A percentile compares a stretch with the other conserved stretches of the same genome.
These are phyloP conservation scores for Sphaeridia pumilis DNA, from an alignment of 2,888 invertebrate species.

Conservation along the genomic window DNA sequence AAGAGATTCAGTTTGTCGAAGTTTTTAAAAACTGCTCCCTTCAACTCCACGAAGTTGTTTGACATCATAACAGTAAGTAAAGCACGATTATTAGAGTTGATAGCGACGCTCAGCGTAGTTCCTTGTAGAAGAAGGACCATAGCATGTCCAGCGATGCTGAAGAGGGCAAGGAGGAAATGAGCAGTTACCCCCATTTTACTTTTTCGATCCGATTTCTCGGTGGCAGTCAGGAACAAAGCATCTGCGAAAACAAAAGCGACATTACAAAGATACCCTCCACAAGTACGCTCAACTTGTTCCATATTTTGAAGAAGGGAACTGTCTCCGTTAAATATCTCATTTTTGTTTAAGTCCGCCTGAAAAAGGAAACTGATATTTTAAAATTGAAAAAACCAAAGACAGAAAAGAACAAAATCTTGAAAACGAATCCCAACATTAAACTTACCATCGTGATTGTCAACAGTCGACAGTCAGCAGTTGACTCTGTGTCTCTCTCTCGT, in stretches of 20 bases:
- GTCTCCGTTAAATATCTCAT: too few species aligned
- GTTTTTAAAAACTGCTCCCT: constrained; percentile 97
- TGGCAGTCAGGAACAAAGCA: constrained; percentile 96
- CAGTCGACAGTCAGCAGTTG: too few species aligned
- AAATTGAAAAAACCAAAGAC: too few species aligned
- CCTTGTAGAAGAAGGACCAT: constrained; percentile 55
- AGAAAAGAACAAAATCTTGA: too few species aligned
- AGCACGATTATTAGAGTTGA: constrained; percentile 97
- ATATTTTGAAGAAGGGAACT: too few species aligned
- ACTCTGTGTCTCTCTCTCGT: too few species aligned
- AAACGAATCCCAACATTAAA: too few species aligned
- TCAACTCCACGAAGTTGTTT: constrained; percentile 99
- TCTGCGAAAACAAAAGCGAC: constrained; percentile 48
- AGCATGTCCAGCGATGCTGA: constrained; percentile 56
- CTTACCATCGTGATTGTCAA: too few species aligned
- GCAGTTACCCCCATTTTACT: constrained; percentile 77
- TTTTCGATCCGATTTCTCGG: constrained; percentile 75
- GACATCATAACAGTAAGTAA: constrained; percentile 99
- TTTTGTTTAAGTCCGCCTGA: too few species aligned
- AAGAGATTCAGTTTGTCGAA: constrained; percentile 98
- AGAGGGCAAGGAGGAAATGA: constrained; percentile 79
- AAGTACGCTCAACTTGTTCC: too few species aligned
- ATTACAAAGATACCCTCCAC: too few species aligned
- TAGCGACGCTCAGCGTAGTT: constrained; percentile 95
- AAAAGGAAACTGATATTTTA: too few species aligned